Evolutionary conservation across 2,113 vertebrate species (phyloP).

Genomic region (Perccottus glenii): DNA sequence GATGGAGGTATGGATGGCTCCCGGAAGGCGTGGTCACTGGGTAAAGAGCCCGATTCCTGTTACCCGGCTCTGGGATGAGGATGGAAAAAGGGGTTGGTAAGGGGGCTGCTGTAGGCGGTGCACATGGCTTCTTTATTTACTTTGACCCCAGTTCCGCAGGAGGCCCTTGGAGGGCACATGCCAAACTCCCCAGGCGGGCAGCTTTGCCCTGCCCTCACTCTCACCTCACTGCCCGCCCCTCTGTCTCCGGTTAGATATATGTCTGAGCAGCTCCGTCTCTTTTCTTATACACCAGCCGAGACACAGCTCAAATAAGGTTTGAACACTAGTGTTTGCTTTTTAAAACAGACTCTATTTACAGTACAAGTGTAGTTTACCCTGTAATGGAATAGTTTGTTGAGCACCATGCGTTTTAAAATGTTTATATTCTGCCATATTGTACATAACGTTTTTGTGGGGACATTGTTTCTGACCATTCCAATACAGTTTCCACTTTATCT

Average conservation of each 20-base stretch:
- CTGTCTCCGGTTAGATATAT: constrained; percentile 76
- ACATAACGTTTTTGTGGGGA: no score
- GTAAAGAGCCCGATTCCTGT: constrained; percentile 62
- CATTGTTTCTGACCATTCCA: no score
- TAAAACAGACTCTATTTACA: constrained; percentile 15
- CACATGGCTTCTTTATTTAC: constrained; percentile 78
- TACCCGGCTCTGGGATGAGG: constrained; percentile 53
- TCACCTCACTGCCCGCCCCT: constrained; percentile 76
- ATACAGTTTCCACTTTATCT: not conserved
- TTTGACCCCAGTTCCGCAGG: constrained; percentile 77
- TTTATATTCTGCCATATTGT: no score
- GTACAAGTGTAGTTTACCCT: constrained; percentile 1
- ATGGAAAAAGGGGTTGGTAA: constrained; percentile 47
- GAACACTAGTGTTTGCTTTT: constrained; percentile 17
- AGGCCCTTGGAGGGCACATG: constrained; percentile 79
- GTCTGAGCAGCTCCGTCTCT: constrained; percentile 47
- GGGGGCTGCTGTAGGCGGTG: constrained; percentile 68
- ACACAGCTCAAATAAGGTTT: constrained; percentile 30
- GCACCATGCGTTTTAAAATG: no score
- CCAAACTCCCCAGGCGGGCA: constrained; percentile 82
- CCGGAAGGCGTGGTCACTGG: constrained; percentile 59
- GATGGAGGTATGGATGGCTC: constrained; percentile 56
- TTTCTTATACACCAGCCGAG: constrained; percentile 17
- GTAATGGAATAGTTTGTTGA: not conserved
- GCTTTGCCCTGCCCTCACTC: constrained; percentile 72